Percentiles rank a stretch among this genome's conserved stretches.
These are phyloP conservation scores for Eulithis prunata DNA, from an alignment of 2,888 invertebrate genomes.

Conservation along the genomic window DNA sequence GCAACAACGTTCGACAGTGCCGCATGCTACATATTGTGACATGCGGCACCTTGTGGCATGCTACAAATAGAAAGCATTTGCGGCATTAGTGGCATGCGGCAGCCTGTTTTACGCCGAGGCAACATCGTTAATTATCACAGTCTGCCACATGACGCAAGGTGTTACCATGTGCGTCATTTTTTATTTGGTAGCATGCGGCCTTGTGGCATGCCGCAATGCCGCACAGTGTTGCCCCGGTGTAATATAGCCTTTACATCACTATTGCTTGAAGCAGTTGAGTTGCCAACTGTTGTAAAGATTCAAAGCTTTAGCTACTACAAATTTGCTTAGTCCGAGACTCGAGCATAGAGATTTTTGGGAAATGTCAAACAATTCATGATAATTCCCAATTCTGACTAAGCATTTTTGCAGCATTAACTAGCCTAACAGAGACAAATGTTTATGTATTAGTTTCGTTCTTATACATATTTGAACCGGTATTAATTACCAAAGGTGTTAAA, in stretches of 20 bases:
- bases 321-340: no score
- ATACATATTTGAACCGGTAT: conserved; percentile 72
- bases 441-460: conserved; percentile 68
- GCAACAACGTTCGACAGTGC: no score
- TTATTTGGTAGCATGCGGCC: not conserved
- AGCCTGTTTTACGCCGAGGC: no score
- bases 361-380: no score
- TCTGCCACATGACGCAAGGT: not conserved
- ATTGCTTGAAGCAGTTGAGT: conserved; percentile 1
- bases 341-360: no score
- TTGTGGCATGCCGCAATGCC: conserved; percentile 1
- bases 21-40: no score
- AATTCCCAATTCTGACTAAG: no score
- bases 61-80: no score
- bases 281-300: conserved; percentile 23
- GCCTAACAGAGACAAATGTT: conserved; percentile 65
- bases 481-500: conserved; percentile 81
- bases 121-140: not conserved
- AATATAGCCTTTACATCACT: conserved; percentile 2
- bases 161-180: conserved; percentile 3
- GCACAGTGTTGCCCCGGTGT: not conserved
- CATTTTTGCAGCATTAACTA: conserved; percentile 13
- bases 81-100: no score
- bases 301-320: no score
- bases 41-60: no score